Evolutionary conservation across 2,888 invertebrate genomes (phyloP).

Genomic region (Meloe dianella): DNA sequence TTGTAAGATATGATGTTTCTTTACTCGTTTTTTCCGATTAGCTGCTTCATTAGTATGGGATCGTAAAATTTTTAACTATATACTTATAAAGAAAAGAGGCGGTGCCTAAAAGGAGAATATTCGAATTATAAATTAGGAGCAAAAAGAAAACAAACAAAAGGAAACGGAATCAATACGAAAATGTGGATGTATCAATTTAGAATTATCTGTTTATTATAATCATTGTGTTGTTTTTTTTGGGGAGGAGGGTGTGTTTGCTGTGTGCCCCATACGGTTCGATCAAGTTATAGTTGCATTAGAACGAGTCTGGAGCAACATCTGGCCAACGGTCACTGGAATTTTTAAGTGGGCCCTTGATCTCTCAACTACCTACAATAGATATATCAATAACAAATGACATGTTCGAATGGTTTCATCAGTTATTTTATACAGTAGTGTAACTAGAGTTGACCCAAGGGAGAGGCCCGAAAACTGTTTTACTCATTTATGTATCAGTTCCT

Average conservation of each 20-base stretch:
- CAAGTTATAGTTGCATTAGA: not conserved
- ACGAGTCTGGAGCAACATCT: not conserved
- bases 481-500: no score
- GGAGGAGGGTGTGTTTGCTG: not conserved
- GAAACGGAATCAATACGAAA: not conserved
- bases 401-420: not conserved
- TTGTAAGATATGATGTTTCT: slow-evolving; percentile 39
- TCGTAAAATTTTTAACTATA: not conserved
- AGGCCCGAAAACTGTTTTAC: no score
- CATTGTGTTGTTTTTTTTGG: not conserved
- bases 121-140: not conserved
- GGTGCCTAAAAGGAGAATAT: not conserved
- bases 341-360: not conserved
- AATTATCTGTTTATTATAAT: not conserved
- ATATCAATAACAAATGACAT: not conserved
- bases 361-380: not conserved
- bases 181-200: slow-evolving; percentile 3
- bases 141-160: not conserved
- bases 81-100: not conserved
- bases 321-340: slow-evolving; percentile 6
- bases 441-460: no score
- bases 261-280: not conserved
- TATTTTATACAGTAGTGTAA: not conserved
- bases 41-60: slow-evolving; percentile 31
- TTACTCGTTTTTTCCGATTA: slow-evolving; percentile 32